phyloP scores from a whole-genome alignment of 23 tunicate species.

The Corella eumyota region DNA sequence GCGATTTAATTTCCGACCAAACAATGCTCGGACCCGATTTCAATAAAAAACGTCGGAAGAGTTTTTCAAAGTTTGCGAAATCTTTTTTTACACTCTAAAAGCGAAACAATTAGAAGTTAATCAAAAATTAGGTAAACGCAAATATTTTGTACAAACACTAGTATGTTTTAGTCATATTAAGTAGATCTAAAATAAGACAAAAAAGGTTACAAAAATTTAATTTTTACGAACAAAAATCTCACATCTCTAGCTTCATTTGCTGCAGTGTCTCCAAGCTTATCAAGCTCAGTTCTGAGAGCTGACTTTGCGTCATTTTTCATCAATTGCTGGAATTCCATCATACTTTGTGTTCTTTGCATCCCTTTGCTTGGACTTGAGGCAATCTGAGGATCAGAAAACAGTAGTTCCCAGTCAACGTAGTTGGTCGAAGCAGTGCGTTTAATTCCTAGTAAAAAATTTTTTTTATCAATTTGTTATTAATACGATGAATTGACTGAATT shows the following conservation, averaged over 20 bases:
- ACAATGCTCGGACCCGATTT: slow-evolving; percentile 77
- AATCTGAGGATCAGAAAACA: slow-evolving; percentile 46
- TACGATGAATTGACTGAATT: too few species aligned
- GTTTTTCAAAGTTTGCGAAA: slow-evolving; percentile 68
- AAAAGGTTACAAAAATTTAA: too few species aligned
- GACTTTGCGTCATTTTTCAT: slow-evolving; percentile 97
- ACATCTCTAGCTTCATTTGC: slow-evolving; percentile 28
- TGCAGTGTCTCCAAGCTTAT: slow-evolving; percentile 49
- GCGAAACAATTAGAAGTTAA: neutral
- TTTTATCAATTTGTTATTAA: too few species aligned
- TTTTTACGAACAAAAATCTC: too few species aligned
- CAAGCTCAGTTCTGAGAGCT: slow-evolving; percentile 65
- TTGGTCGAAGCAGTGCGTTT: slow-evolving; percentile 39
- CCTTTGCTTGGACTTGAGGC: slow-evolving; percentile 18
- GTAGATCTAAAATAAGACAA: too few species aligned
- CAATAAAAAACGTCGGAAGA: slow-evolving; percentile 61
- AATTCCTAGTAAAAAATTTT: slow-evolving; percentile 12
- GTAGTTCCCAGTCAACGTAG: slow-evolving; percentile 77
- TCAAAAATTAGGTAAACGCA: too few species aligned
- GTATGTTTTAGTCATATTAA: too few species aligned
- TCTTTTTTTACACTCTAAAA: slow-evolving; percentile 43
- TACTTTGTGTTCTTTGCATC: slow-evolving; percentile 54
- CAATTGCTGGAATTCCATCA: slow-evolving; percentile 91
- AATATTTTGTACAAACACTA: too few species aligned
- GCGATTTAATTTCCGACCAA: slow-evolving; percentile 86